Evolutionary conservation across 2,888 invertebrate genomes (phyloP).

Genomic region (Syritta pipiens): DNA sequence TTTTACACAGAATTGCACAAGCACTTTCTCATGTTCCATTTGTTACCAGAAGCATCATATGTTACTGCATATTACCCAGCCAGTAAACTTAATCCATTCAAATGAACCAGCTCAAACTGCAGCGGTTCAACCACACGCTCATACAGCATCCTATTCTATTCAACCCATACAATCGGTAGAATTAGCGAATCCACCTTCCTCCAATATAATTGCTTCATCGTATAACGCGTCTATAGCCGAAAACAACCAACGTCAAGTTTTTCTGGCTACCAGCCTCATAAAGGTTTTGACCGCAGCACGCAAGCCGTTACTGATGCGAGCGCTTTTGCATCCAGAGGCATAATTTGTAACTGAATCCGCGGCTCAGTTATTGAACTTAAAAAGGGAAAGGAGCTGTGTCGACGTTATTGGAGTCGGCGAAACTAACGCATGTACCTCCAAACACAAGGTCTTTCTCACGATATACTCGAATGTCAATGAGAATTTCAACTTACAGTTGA

Average conservation of each 20-base stretch:
- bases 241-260: background rate
- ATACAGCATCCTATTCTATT: background rate
- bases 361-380: background rate
- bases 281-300: slow-evolving; percentile 1
- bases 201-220: background rate
- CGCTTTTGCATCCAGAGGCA: slow-evolving; percentile 5
- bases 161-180: background rate
- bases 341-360: slow-evolving; percentile 13
- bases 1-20: background rate
- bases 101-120: background rate
- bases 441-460: background rate
- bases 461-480: background rate
- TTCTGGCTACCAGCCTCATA: slow-evolving; percentile 18
- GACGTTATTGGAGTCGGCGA: background rate
- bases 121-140: background rate
- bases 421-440: slow-evolving; percentile 1
- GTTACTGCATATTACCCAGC: background rate
- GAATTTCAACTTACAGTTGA: background rate
- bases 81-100: background rate
- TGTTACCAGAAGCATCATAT: background rate
- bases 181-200: background rate
- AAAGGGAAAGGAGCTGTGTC: slow-evolving; percentile 6
- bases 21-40: background rate
- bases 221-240: slow-evolving; percentile 10
- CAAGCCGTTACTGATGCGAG: slow-evolving; percentile 14